A percentile compares a stretch with the other conserved stretches of the same genome.
These are phyloP conservation scores for Drosophila pseudoananassae DNA, from an alignment of 1,140 invertebrate genomes.

Conservation along the genomic window DNA sequence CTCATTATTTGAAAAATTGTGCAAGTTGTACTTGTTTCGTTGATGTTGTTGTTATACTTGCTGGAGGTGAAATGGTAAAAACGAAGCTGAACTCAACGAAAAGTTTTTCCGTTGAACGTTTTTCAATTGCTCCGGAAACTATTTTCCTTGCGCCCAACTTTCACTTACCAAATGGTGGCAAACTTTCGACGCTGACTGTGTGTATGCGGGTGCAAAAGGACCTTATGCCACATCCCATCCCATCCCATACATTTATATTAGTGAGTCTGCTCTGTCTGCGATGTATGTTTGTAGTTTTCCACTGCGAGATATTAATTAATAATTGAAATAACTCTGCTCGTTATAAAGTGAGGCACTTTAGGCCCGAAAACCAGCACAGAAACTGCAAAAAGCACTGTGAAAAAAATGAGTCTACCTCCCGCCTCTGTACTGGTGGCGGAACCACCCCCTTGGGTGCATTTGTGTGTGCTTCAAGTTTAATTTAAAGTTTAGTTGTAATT, in stretches of 20 bases:
- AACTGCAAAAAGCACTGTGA: not conserved
- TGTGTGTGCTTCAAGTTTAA: constrained; percentile 58
- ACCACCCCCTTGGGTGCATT: constrained; percentile 1
- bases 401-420: not conserved
- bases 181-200: constrained; percentile 61
- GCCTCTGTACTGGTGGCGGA: not conserved
- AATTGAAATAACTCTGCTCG: constrained; percentile 67
- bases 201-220: constrained; percentile 15
- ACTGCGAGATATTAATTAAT: constrained; percentile 76
- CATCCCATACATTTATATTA: not conserved
- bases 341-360: constrained; percentile 47
- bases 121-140: constrained; percentile 74
- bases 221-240: not conserved
- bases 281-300: constrained; percentile 10
- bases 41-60: constrained; percentile 12
- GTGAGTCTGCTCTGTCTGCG: too few species aligned
- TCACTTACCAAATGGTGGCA: constrained; percentile 62
- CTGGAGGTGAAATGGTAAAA: constrained; percentile 25
- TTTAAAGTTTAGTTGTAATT: constrained; percentile 72
- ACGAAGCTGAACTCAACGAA: constrained; percentile 54
- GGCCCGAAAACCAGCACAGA: constrained; percentile 21
- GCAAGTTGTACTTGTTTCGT: constrained; percentile 52
- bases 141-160: constrained; percentile 69
- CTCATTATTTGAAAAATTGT: not conserved
- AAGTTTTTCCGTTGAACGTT: constrained; percentile 60